Evolutionary conservation across 2,888 invertebrate genomes (phyloP), one percentile per base, ranked within the genome.

Genomic region (Nemurella pictetii): DNA sequence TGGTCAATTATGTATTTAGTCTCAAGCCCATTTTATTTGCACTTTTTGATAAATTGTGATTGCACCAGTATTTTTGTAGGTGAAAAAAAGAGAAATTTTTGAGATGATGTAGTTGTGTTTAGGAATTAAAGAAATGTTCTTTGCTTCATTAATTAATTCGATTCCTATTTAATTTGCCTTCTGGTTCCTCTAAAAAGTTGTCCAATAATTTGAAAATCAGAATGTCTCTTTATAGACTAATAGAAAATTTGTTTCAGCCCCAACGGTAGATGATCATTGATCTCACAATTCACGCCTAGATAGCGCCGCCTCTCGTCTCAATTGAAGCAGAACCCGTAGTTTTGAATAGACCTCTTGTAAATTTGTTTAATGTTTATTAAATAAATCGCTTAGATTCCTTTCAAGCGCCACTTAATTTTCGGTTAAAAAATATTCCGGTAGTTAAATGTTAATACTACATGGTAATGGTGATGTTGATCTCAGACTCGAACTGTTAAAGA

Each of bases 21-120:
- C 55, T 55, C 15, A 2, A 55, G 55, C 55, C 12, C 15, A 29
- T 78, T 27, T 81, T 81, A 81, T 81, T 81, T 81, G 32, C 80
- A 81, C 30, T 26, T 81, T 81, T 35, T 81, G 7, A 35, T 80
- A 35, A 35, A n/a, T 30, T 81, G 80, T 81, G 80, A 81, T 81
- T 30, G 80, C 80, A 81, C 80, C 35, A 26, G 32, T 81, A 81
- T 81, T 81, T 81, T 81, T 81, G 80, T 35, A 81, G 80, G 35
- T 35, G 32, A 80, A 35, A 26, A 81, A 35, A 30, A 81, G 80
- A 27, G 32, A 35, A 25, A 35, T 81, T 81, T 80, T 28, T 28
- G 25, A 81, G 35, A 26, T 12, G 35, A 81, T 32, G 35, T 81
- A 81, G 12, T 35, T 35, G 26, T 81, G 26, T 32, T 35, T 81